Evolutionary conservation across 2,797 vertebrate species (phyloP), one percentile per base, ranked within the genome.

Genomic region (Melanotaenia boesemani): DNA sequence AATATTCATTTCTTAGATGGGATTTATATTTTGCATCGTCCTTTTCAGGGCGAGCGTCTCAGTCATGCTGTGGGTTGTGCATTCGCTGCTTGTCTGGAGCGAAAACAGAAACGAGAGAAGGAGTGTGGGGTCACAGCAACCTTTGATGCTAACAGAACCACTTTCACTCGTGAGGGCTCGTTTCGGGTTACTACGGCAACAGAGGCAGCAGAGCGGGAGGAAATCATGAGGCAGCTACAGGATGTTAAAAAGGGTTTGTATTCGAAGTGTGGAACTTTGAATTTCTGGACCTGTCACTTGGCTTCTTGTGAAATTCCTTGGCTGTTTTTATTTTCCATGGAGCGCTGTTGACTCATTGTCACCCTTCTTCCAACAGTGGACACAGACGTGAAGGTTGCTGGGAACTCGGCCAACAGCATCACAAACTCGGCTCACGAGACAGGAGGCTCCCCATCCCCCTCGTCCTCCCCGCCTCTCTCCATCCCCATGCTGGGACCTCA

Each of bases 61-160:
- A 99, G 98, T 84, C 98, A 99, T 0, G 98, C 98, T 3, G 98
- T 99, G 66, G 98, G 98, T 70, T 99, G 98, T 79, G 98, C 98
- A 0, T 99, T 99, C 55, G 98, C 98, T 1, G 98, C 98, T 0
- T 99, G 98, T 86, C 93, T 99, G 91, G 98, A 99, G 86, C 93
- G 98, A 36, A 99, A 99, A 83, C 98, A 99, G 94, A 99, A 98
- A 85, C 93, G 98, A 36, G 98, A 99, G 91, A 99, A 99, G 90
- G 98, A 99, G 90, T 99, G 98, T 26, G 98, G 98, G 26, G 98
- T 99, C 86, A 99, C 98, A 7, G 98, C 98, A 65, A 99, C 98
- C 74, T 99, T 99, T 50, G 98, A 99, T 79, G 96, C 97, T 88
- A 99, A 97, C 93, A 95, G 98, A 88, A 99, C 98, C 90, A 98